A percentile compares a stretch with the other conserved stretches of the same genome.
Conservation (phyloP, 2,888 invertebrate species). For the Trachelus stipa region DNA sequence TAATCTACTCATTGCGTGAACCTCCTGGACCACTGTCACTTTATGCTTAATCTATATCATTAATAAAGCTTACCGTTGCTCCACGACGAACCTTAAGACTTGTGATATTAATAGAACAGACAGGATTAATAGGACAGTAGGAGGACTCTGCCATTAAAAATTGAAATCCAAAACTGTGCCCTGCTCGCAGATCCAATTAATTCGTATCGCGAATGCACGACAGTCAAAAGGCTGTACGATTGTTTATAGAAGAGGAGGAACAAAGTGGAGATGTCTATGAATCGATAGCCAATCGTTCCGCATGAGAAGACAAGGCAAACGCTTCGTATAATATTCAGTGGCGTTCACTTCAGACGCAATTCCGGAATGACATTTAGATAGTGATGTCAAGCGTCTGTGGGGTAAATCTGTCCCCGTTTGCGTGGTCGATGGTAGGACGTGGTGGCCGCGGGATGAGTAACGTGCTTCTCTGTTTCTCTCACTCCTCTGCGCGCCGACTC, state of each 20-base stretch:
- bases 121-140: slow-evolving; percentile 17
- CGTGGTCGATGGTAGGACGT: slow-evolving; percentile 17
- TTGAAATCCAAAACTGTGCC: neutral
- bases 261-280: neutral
- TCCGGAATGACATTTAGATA: slow-evolving; percentile 61
- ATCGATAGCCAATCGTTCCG: neutral
- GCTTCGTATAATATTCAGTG: slow-evolving; percentile 46
- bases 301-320: neutral
- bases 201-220: neutral
- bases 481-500: slow-evolving; percentile 20
- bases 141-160: neutral
- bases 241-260: neutral
- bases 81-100: slow-evolving; percentile 43
- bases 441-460: slow-evolving; percentile 19
- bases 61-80: slow-evolving; percentile 58
- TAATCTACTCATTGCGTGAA: slow-evolving; percentile 19
- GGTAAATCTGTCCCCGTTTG: slow-evolving; percentile 60
- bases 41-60: slow-evolving; percentile 60
- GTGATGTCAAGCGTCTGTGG: slow-evolving; percentile 60
- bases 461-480: slow-evolving; percentile 18
- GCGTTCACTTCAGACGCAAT: slow-evolving; percentile 58
- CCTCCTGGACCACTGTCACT: slow-evolving; percentile 45
- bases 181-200: neutral
- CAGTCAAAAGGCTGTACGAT: neutral
- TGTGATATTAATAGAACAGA: slow-evolving; percentile 49